phyloP scores from a whole-genome alignment of 2,888 invertebrate species.

The Unio delphinus region DNA sequence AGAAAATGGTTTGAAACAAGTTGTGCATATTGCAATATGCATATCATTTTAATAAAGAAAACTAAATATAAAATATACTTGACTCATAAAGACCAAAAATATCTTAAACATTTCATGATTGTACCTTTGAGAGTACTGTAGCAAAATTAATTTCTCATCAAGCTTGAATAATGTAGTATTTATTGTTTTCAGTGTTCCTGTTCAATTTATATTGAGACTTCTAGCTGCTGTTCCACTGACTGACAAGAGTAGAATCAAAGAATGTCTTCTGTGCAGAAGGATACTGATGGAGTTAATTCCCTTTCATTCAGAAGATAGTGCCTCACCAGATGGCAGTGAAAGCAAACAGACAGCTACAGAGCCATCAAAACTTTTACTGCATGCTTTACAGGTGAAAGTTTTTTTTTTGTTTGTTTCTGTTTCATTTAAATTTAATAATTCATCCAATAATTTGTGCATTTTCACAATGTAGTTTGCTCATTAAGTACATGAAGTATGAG shows the following conservation, averaged over 20 bases:
- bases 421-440: neutral
- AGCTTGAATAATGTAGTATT: too few species aligned
- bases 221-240: conserved; percentile 29
- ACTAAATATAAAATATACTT: too few species aligned
- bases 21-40: too few species aligned
- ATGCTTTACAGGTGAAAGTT: conserved; percentile 33
- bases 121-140: too few species aligned
- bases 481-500: too few species aligned
- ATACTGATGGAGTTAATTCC: conserved; percentile 52
- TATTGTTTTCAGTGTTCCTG: conserved; percentile 30
- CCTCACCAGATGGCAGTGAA: conserved; percentile 9
- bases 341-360: conserved; percentile 10
- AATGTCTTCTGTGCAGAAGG: conserved; percentile 51
- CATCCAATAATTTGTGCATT: neutral
- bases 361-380: conserved; percentile 5
- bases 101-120: too few species aligned
- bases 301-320: conserved; percentile 20
- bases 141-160: too few species aligned
- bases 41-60: too few species aligned
- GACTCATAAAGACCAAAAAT: too few species aligned
- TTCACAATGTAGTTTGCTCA: too few species aligned
- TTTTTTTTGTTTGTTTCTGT: neutral
- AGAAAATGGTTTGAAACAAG: too few species aligned
- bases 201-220: conserved; percentile 36
- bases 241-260: conserved; percentile 35